Conservation (phyloP, 2,888 invertebrate species). For the Chymomyza fuscimana region DNA sequence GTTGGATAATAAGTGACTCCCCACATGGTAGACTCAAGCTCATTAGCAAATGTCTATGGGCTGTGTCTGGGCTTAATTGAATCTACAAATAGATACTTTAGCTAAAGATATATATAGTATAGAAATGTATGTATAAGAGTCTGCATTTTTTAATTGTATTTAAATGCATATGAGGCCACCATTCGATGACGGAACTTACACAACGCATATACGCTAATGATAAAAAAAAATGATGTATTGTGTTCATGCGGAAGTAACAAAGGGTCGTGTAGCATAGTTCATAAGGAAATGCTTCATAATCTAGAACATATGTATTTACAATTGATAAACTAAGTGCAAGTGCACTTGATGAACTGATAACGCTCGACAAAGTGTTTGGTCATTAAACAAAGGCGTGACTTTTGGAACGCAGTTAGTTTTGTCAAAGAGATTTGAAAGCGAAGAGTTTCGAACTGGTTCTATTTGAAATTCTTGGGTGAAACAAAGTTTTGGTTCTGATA, state of each 20-base stretch:
- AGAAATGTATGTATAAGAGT: conserved; percentile 16
- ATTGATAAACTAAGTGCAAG: conserved; percentile 26
- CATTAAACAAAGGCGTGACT: neutral
- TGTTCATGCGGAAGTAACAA: conserved; percentile 27
- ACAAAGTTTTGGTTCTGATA: too few relatives aligned
- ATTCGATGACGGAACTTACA: too few relatives aligned
- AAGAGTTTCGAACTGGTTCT: neutral
- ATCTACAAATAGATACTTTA: conserved; percentile 35
- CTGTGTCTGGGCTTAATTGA: conserved; percentile 47
- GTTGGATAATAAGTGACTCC: neutral
- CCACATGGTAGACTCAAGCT: conserved; percentile 14
- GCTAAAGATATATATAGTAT: neutral
- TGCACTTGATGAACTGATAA: conserved; percentile 24
- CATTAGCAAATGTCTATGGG: conserved; percentile 50
- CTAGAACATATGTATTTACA: neutral
- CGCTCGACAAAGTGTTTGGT: neutral
- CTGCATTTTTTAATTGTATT: neutral
- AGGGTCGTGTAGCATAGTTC: neutral
- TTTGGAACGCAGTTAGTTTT: too few relatives aligned
- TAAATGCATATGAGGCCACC: neutral
- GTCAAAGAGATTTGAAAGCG: too few relatives aligned
- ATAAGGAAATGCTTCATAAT: neutral
- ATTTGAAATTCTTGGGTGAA: too few relatives aligned
- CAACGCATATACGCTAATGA: conserved; percentile 11
- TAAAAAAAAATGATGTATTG: conserved; percentile 15